Base-by-base conservation (phyloP, 2,888 invertebrate genomes). In the Aspidiotus destructor region DNA sequence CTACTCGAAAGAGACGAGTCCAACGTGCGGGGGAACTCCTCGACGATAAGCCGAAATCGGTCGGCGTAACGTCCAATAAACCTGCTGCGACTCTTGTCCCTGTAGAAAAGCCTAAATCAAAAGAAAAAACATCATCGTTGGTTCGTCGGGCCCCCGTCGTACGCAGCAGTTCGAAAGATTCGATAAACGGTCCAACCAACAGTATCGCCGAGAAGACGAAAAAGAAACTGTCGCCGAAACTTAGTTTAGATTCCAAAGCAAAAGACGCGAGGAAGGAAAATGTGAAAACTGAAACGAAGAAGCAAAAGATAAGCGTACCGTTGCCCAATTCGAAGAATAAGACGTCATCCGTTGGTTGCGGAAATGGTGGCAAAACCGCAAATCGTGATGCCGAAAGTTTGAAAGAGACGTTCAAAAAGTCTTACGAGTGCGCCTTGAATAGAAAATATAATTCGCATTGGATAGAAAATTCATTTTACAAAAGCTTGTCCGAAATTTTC, bases 211-310 rank as follows among this genome's bases (percentile, higher is more conserved):
- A n/a, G 48, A n/a, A 48, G 10, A 48, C 10, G 44, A 63, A 63
- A 17, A 63, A 63, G 54, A 63, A 63, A 63, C 41, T 63, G 53
- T 48, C 41, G 28, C 63, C 63, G 17, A 63, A 63, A 28, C 53
- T 63, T 13, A 63, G 63, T 53, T 63, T 63, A n/a, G 63, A 63
- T 41, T 63, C 63, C n/a, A 63, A 63, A 41, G 40, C 41, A 5
- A 63, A 63, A 53, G 63, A 63, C 13, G 13, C 53, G n/a, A 63
- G 53, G 41, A 48, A 48, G 48, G n/a, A 16, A 11, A 44, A 17
- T 53, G 28, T n/a, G 17, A 63, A 54, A 48, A 63, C 13, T 53
- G 63, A 53, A 52, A 41, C 41, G 48, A 48, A 48, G 28, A 28
- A 28, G 28, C 28, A 1, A 28, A 28, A 28, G 48, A 11, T 6